These are phyloP conservation scores for Chymomyza amoena DNA, from an alignment of 2,888 invertebrate genomes.

Conservation along the genomic window DNA sequence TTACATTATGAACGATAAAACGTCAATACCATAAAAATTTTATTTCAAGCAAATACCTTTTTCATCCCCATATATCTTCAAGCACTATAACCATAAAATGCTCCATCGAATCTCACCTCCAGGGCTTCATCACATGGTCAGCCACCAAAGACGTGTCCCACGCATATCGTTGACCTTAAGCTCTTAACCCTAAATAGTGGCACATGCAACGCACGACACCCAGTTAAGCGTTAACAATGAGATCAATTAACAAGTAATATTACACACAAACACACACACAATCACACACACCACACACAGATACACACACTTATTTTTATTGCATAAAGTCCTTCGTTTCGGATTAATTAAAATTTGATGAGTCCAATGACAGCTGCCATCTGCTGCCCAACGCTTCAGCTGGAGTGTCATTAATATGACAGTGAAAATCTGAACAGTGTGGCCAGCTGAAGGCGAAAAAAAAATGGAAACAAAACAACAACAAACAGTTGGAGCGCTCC, in stretches of 20 bases:
- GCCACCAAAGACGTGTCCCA: conserved; percentile 51
- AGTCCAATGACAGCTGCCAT: conserved; percentile 47
- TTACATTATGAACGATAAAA: no score
- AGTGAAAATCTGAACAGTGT: conserved; percentile 13
- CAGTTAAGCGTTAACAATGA: conserved; percentile 60
- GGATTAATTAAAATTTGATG: conserved; percentile 62
- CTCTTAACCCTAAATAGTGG: neutral
- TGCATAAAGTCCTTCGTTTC: neutral
- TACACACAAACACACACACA: conserved; percentile 4
- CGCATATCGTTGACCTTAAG: conserved; percentile 49
- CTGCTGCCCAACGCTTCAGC: conserved; percentile 36
- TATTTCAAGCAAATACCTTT: no score
- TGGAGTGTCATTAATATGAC: conserved; percentile 58
- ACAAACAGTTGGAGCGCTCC: neutral
- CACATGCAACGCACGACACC: conserved; percentile 18
- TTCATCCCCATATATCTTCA: no score
- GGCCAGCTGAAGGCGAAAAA: neutral
- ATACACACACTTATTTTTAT: neutral
- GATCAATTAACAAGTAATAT: conserved; percentile 63
- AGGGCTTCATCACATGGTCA: conserved; percentile 4
- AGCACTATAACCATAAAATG: no score
- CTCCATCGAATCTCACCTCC: neutral
- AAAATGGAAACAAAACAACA: neutral
- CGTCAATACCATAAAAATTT: no score
- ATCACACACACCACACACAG: conserved; percentile 12